Evolutionary conservation across 1,140 invertebrate genomes (phyloP).

Genomic region (Zeugodacus cucurbitae): DNA sequence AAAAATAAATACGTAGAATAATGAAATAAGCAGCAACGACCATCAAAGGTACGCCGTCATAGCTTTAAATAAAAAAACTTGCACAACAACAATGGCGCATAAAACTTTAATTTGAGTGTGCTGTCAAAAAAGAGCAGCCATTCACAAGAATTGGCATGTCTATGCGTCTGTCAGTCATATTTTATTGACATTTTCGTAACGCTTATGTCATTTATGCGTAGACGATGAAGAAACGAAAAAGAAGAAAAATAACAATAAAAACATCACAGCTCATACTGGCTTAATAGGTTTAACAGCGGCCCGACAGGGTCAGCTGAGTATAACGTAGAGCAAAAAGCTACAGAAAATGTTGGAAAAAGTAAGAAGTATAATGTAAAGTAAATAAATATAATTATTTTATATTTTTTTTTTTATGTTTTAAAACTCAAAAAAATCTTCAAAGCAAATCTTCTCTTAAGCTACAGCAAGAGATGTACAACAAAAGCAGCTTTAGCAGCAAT

Average conservation of each 20-base stretch:
- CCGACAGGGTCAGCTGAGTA: not conserved
- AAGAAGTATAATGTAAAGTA: not conserved
- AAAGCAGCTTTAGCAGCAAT: not conserved
- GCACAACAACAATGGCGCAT: not conserved
- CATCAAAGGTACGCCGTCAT: slow-evolving; percentile 11
- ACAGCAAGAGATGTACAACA: not conserved
- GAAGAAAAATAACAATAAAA: not conserved
- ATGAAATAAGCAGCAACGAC: not conserved
- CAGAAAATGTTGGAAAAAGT: not conserved
- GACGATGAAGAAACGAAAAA: not conserved
- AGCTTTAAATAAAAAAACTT: not conserved
- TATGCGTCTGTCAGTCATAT: slow-evolving; percentile 9
- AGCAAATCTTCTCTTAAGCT: not conserved
- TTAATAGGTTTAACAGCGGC: not conserved
- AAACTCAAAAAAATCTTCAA: not conserved
- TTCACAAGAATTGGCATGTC: not conserved
- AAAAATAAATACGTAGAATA: not conserved
- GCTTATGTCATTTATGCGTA: slow-evolving; percentile 9
- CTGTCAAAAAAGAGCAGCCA: slow-evolving; percentile 2
- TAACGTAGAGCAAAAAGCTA: not conserved
- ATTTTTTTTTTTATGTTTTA: not conserved
- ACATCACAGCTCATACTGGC: no score
- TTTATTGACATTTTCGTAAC: slow-evolving; percentile 20
- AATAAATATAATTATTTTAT: not conserved
- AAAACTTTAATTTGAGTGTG: not conserved